A percentile compares a stretch with the other conserved stretches of the same genome.
phyloP scores from a whole-genome alignment of 2,888 invertebrate genomes.

The Petrolisthes cinctipes region DNA sequence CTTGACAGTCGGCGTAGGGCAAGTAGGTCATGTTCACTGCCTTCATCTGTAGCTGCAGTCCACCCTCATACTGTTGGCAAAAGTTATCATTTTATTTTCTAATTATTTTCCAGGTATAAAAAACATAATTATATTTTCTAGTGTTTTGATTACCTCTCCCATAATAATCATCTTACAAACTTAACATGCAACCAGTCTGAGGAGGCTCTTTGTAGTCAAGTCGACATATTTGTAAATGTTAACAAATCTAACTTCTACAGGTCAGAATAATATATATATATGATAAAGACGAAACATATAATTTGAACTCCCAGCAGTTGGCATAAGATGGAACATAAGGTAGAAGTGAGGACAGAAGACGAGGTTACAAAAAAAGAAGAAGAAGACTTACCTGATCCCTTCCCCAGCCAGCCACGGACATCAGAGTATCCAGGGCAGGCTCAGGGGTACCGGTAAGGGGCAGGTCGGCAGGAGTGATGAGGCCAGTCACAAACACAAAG shows the following conservation, averaged over 20 bases:
- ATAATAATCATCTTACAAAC: too few species aligned
- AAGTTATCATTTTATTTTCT: background rate
- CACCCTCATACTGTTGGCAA: conserved; percentile 14
- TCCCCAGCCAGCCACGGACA: conserved; percentile 41
- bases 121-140: background rate
- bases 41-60: background rate
- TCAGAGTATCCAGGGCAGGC: background rate
- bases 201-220: too few species aligned
- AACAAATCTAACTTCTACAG: too few species aligned
- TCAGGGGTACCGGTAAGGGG: conserved; percentile 6
- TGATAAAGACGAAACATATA: too few species aligned
- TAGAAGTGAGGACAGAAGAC: too few species aligned
- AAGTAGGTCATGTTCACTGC: conserved; percentile 28
- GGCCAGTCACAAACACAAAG: conserved; percentile 39
- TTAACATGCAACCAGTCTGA: background rate
- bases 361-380: too few species aligned
- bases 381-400: conserved; percentile 15
- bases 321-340: too few species aligned
- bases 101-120: background rate
- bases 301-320: too few species aligned
- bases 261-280: too few species aligned
- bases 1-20: conserved; percentile 2
- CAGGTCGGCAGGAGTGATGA: conserved; percentile 14
- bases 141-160: too few species aligned
- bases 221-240: too few species aligned